These are phyloP conservation scores for Ammodytes dubius DNA, from an alignment of 2,113 vertebrate genomes.

Conservation along the genomic window DNA sequence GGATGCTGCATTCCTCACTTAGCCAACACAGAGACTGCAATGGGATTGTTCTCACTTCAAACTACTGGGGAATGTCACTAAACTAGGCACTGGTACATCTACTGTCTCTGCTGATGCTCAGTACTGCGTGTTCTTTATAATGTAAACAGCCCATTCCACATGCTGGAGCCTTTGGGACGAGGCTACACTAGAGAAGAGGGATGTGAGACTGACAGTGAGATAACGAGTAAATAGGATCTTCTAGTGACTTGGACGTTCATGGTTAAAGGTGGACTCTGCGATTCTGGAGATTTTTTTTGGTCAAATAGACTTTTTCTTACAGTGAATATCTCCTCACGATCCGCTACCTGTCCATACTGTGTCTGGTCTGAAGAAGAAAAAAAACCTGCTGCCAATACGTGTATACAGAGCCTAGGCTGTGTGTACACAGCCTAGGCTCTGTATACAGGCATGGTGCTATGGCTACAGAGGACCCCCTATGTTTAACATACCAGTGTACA, in stretches of 20 bases:
- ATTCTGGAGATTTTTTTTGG: no score
- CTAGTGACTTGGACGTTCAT: neutral
- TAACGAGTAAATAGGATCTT: neutral
- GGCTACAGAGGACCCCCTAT: no score
- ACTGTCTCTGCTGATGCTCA: conserved; percentile 10
- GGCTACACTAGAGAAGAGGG: neutral
- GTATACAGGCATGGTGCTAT: no score
- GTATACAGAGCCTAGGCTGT: no score
- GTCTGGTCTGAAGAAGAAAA: no score
- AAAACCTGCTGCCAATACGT: no score
- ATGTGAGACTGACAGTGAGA: neutral
- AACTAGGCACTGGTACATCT: neutral
- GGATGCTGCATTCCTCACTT: conserved; percentile 56
- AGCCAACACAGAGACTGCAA: conserved; percentile 47
- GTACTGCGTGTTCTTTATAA: neutral
- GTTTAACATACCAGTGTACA: no score
- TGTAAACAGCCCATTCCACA: conserved; percentile 10
- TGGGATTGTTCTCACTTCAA: conserved; percentile 19
- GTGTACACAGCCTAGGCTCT: no score
- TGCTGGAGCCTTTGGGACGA: neutral
- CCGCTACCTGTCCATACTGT: no score
- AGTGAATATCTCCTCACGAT: no score
- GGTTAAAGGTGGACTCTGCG: neutral
- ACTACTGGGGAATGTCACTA: conserved; percentile 35
- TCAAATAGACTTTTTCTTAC: no score